These are phyloP conservation scores for Fukomys damarensis DNA, from an alignment of 2,113 vertebrate species.

Conservation along the genomic window DNA sequence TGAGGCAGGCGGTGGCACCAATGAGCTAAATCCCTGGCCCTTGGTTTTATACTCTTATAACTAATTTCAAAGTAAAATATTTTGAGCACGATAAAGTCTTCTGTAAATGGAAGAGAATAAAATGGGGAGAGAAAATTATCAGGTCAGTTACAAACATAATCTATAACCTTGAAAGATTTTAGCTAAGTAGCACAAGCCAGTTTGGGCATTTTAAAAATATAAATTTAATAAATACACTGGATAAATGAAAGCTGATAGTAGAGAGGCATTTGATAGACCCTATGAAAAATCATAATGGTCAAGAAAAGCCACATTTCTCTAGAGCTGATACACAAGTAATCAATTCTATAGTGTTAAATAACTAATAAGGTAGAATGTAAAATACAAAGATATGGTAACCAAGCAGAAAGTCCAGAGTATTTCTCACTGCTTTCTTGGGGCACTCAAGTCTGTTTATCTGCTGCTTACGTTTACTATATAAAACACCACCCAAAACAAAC, in stretches of 20 bases:
- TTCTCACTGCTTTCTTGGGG: not conserved
- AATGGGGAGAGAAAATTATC: not conserved
- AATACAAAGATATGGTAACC: not conserved
- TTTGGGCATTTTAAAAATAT: not conserved
- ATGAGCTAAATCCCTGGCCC: no score
- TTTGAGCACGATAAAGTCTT: not conserved
- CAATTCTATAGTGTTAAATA: not conserved
- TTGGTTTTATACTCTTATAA: not conserved
- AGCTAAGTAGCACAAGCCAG: not conserved
- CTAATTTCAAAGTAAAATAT: conserved; percentile 37
- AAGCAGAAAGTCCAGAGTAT: not conserved
- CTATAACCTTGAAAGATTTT: not conserved
- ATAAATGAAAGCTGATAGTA: not conserved
- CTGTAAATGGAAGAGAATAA: not conserved
- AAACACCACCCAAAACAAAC: not conserved
- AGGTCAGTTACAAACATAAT: not conserved
- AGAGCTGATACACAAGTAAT: not conserved
- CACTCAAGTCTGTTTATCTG: not conserved
- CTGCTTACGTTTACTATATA: not conserved
- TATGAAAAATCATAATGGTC: not conserved
- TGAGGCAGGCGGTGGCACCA: no score
- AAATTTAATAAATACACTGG: conserved; percentile 20
- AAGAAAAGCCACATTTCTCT: not conserved
- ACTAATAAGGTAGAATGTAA: not conserved
- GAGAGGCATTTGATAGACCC: not conserved